Evolutionary conservation across 2,797 vertebrate genomes (phyloP).

Genomic region (Lagorchestes hirsutus): DNA sequence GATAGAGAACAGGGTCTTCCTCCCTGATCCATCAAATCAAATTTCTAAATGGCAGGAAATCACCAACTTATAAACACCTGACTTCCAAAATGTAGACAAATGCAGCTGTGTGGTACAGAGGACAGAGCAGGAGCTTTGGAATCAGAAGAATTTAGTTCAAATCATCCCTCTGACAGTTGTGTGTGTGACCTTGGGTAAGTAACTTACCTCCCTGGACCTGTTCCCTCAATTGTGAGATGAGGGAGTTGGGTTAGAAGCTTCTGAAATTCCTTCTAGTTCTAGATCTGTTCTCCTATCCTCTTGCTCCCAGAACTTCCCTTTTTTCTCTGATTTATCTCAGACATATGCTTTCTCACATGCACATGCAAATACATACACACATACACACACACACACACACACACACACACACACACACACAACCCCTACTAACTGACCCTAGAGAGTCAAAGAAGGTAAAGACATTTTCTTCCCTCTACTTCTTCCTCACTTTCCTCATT

Average conservation of each 20-base stretch:
- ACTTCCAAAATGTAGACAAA: neutral
- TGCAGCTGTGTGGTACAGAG: neutral
- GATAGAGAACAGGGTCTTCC: neutral
- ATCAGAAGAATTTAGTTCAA: neutral
- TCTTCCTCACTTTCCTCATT: neutral
- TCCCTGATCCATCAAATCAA: neutral
- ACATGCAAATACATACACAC: too few relatives aligned
- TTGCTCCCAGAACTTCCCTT: neutral
- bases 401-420: too few relatives aligned
- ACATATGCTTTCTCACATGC: too few relatives aligned
- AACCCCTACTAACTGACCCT: neutral
- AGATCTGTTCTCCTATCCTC: neutral
- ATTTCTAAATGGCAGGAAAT: neutral
- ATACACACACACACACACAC: too few relatives aligned
- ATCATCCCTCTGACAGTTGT: neutral
- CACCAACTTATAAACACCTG: neutral
- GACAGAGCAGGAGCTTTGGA: neutral
- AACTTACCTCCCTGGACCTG: neutral
- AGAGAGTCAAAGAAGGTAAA: neutral
- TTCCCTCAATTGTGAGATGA: neutral
- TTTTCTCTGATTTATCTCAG: neutral
- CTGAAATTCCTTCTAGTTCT: neutral
- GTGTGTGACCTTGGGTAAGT: neutral
- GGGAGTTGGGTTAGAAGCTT: neutral
- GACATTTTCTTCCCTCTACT: neutral